These are phyloP conservation scores for Sarcoramphus papa DNA, from an alignment of 2,797 vertebrate species.

Conservation along the genomic window DNA sequence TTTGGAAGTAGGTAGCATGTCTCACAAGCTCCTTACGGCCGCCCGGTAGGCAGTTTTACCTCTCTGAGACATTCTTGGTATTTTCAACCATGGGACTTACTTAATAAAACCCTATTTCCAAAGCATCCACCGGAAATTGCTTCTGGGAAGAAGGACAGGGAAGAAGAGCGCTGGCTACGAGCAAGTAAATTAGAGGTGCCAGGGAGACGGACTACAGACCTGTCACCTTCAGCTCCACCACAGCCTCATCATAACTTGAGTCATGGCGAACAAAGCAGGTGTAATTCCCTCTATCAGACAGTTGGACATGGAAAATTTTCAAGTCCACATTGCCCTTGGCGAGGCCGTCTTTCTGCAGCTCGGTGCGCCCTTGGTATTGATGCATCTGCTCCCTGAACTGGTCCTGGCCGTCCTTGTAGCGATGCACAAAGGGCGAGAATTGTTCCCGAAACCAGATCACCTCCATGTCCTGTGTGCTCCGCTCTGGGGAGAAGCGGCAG, in stretches of 20 bases:
- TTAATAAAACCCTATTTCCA: neutral
- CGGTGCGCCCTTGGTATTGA: neutral
- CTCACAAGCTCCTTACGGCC: rapidly evolving
- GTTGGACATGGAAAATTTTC: neutral
- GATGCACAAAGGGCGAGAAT: neutral
- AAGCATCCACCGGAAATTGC: neutral
- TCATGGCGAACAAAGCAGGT: neutral
- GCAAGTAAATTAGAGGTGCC: neutral
- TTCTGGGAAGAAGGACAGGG: neutral
- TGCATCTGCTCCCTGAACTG: neutral
- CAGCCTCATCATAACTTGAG: neutral
- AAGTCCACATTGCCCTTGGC: neutral
- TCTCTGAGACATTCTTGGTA: neutral
- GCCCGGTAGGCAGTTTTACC: rapidly evolving
- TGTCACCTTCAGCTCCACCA: neutral
- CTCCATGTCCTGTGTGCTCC: rapidly evolving
- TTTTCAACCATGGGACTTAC: neutral
- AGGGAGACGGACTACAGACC: neutral
- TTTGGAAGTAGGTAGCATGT: neutral
- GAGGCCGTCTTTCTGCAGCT: neutral
- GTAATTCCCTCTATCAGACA: neutral
- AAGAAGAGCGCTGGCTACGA: neutral
- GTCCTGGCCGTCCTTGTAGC: neutral
- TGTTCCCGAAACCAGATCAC: neutral
- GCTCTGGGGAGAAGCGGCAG: neutral